These are phyloP conservation scores for Ictidomys tridecemlineatus DNA, from an alignment of 2,113 vertebrate species.

Conservation along the genomic window DNA sequence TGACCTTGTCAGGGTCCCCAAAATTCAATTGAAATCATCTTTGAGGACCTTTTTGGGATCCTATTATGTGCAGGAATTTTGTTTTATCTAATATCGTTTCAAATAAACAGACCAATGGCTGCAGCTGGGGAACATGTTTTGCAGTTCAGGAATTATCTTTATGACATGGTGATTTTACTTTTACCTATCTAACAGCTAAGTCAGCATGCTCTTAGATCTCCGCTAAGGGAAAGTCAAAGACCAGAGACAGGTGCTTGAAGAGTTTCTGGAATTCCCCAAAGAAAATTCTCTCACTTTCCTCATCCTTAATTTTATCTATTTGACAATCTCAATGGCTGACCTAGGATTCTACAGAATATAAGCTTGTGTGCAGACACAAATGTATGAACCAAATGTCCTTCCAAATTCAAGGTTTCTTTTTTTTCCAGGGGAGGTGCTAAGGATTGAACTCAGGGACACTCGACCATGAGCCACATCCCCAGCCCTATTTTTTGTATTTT, in stretches of 20 bases:
- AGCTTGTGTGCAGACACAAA: background rate
- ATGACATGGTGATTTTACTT: constrained; percentile 1
- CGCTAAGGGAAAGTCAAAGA: constrained; percentile 50
- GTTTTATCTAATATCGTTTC: constrained; percentile 67
- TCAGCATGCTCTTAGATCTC: constrained; percentile 28
- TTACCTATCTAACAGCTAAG: constrained; percentile 30
- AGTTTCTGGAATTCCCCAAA: background rate
- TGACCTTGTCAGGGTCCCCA: constrained; percentile 10
- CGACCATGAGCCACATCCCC: no score
- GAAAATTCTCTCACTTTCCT: constrained; percentile 24
- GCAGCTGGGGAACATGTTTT: constrained; percentile 12
- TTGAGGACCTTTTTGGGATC: background rate
- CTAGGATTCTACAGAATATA: background rate
- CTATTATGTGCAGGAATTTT: constrained; percentile 39
- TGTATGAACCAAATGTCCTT: background rate
- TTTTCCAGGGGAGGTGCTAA: no score
- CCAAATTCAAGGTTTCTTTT: background rate
- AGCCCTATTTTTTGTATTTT: no score
- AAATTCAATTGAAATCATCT: constrained; percentile 47
- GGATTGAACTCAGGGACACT: no score
- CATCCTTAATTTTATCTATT: background rate
- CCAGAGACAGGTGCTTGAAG: background rate
- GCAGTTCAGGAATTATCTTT: constrained; percentile 33
- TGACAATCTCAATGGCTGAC: background rate
- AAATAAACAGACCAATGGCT: constrained; percentile 48